Evolutionary conservation across 2,888 invertebrate species (phyloP).

Genomic region (Sinodicranocentrus sp.): DNA sequence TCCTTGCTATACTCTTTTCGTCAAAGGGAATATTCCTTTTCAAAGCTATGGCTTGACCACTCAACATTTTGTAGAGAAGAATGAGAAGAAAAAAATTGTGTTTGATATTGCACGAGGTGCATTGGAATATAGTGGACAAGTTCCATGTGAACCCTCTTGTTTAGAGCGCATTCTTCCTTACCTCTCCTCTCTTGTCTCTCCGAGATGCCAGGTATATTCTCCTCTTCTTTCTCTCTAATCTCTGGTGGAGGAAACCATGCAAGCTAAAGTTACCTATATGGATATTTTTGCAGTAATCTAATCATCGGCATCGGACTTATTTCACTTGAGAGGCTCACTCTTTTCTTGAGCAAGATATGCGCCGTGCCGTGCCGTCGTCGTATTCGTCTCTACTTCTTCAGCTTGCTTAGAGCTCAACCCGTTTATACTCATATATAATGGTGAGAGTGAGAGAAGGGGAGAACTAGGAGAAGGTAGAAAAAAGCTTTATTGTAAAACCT

Average conservation of each 20-base stretch:
- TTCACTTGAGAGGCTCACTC: conserved; percentile 62
- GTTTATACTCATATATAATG: no score
- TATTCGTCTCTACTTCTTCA: conserved; percentile 44
- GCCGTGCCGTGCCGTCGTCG: conserved; percentile 68
- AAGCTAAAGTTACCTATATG: conserved; percentile 46
- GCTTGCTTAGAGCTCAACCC: neutral
- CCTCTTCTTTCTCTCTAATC: neutral
- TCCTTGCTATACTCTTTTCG: no score
- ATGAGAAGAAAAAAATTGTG: neutral
- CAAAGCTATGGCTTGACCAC: neutral
- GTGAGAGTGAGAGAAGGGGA: neutral
- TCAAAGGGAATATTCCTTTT: conserved; percentile 4
- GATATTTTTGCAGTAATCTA: conserved; percentile 67
- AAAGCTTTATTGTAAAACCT: no score
- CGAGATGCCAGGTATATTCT: neutral
- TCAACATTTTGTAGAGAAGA: neutral
- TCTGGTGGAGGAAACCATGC: no score
- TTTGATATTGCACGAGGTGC: neutral
- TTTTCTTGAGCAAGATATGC: conserved; percentile 44
- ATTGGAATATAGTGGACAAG: neutral
- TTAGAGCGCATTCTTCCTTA: no score
- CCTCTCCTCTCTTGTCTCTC: no score
- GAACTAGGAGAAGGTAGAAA: no score
- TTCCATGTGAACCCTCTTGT: no score
- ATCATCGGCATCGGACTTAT: conserved; percentile 70